Conservation (phyloP, 2,797 vertebrate genomes). For the Eulemur mongoz region DNA sequence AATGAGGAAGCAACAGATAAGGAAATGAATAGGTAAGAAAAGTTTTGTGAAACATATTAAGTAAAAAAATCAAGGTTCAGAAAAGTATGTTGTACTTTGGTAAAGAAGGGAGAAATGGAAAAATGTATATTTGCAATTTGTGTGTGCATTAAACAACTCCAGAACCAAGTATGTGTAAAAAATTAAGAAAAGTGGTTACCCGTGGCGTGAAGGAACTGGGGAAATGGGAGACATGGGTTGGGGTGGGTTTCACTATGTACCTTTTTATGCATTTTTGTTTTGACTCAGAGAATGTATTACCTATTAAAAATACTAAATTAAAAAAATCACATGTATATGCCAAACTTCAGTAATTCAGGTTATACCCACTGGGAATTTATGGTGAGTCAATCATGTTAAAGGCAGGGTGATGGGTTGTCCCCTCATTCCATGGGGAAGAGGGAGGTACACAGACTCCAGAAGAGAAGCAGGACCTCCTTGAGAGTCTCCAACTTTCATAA, state of each 20-base stretch:
- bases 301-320: neutral
- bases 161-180: neutral
- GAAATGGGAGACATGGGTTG: neutral
- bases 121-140: neutral
- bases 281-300: neutral
- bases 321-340: neutral
- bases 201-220: neutral
- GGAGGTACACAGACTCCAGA: neutral
- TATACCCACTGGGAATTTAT: neutral
- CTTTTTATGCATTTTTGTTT: neutral
- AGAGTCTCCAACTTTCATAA: neutral
- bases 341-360: neutral
- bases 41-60: neutral
- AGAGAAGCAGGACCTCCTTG: neutral
- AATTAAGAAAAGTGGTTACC: neutral
- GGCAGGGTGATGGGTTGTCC: neutral
- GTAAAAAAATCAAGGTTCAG: neutral
- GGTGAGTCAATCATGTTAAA: neutral
- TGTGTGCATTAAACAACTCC: neutral
- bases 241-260: neutral
- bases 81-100: neutral
- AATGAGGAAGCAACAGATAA: neutral
- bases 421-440: neutral
- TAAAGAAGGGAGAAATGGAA: neutral
- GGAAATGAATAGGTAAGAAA: neutral